Percentiles rank a stretch among this genome's conserved stretches.
Evolutionary conservation across 2,113 vertebrate species (phyloP).

Genomic region (Dolichotis patagonum): DNA sequence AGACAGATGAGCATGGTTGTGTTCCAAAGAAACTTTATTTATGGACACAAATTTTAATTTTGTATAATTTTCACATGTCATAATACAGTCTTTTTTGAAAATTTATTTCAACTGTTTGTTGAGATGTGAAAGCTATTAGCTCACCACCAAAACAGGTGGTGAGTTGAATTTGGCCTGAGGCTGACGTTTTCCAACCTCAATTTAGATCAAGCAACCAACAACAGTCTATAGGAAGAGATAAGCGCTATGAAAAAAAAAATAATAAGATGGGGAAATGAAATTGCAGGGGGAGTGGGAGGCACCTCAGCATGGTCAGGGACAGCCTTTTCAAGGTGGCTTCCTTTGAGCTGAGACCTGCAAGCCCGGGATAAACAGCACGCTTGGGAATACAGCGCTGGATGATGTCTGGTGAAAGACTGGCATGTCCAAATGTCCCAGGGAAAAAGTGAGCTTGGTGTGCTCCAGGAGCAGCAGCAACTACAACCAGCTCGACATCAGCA

Average conservation of each 20-base stretch:
- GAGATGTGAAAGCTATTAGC: conserved; percentile 21
- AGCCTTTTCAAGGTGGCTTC: background rate
- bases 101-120: conserved; percentile 6
- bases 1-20: background rate
- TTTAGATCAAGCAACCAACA: background rate
- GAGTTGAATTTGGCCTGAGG: background rate
- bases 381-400: background rate
- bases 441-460: background rate
- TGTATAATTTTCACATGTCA: background rate
- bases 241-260: background rate
- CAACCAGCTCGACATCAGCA: background rate
- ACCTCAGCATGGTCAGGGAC: background rate
- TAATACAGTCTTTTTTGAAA: conserved; percentile 2
- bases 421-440: background rate
- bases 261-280: background rate
- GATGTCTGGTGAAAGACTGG: background rate
- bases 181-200: background rate
- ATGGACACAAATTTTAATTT: conserved; percentile 37
- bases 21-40: background rate
- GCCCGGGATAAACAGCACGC: background rate
- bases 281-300: background rate
- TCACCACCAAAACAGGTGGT: background rate
- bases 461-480: background rate
- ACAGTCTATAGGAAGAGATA: background rate
- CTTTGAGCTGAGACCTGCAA: background rate